These are phyloP conservation scores for Hippocampus guttulatus DNA, from an alignment of 2,113 vertebrate genomes.

Conservation along the genomic window DNA sequence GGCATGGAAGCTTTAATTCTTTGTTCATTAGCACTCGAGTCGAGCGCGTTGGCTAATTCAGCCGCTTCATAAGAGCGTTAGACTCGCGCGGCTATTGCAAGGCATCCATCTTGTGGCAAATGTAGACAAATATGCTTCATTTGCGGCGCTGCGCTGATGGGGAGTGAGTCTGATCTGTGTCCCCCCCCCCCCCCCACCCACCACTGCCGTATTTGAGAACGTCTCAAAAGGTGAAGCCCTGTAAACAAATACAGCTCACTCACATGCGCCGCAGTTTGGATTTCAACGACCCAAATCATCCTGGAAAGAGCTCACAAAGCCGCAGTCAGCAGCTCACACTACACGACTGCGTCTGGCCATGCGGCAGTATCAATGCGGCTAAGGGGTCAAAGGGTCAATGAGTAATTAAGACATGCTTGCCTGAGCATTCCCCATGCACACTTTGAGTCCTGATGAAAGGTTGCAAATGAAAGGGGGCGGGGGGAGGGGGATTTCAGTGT, in stretches of 20 bases:
- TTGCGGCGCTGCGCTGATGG: conserved; percentile 63
- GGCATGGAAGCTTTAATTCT: conserved; percentile 84
- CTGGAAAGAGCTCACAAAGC: conserved; percentile 71
- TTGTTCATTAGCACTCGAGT: conserved; percentile 88
- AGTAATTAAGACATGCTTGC: conserved; percentile 77
- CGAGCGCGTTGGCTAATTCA: conserved; percentile 86
- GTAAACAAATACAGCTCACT: conserved; percentile 74
- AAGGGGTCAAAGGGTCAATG: conserved; percentile 72
- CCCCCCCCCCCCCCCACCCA: conserved; percentile 66
- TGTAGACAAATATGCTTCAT: conserved; percentile 79
- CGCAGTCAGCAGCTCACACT: conserved; percentile 43
- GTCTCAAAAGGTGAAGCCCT: conserved; percentile 69
- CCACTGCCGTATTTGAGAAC: conserved; percentile 67
- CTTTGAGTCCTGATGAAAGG: conserved; percentile 60
- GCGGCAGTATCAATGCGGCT: conserved; percentile 67
- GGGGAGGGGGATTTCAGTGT: conserved; percentile 49
- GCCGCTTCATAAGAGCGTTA: conserved; percentile 82
- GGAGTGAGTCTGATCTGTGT: conserved; percentile 75
- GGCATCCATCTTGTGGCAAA: conserved; percentile 82
- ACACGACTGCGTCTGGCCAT: conserved; percentile 57
- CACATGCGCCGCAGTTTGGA: conserved; percentile 65
- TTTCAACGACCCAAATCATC: conserved; percentile 73
- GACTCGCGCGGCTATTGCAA: conserved; percentile 80
- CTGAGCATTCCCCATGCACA: conserved; percentile 73
- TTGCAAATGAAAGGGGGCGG: conserved; percentile 60